Percentiles rank a stretch among this genome's conserved stretches.
Conservation (phyloP, 2,113 vertebrate species). For the Pseudonaja textilis region DNA sequence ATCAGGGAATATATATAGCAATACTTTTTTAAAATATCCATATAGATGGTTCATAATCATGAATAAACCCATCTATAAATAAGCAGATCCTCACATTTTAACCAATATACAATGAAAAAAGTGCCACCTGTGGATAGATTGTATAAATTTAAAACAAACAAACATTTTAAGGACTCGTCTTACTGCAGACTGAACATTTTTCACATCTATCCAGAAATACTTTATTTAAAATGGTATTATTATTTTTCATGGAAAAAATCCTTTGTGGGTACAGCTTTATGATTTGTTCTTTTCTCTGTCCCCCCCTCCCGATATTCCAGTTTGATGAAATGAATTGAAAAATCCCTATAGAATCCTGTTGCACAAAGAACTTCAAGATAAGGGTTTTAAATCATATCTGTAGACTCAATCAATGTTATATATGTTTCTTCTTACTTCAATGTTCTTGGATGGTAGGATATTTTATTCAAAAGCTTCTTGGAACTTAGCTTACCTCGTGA, state of each 20-base stretch:
- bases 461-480: background rate
- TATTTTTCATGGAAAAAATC: slow-evolving; percentile 44
- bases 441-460: slow-evolving; percentile 50
- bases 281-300: slow-evolving; percentile 55
- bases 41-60: background rate
- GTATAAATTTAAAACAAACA: background rate
- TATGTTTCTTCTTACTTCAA: slow-evolving; percentile 44
- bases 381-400: slow-evolving; percentile 51
- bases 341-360: slow-evolving; percentile 34
- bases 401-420: slow-evolving; percentile 32
- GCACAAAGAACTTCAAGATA: slow-evolving; percentile 57
- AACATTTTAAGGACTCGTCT: background rate
- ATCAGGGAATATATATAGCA: background rate
- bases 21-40: background rate
- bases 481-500: slow-evolving; percentile 84
- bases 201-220: slow-evolving; percentile 47
- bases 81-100: background rate
- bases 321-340: slow-evolving; percentile 49
- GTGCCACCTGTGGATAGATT: background rate
- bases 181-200: background rate
- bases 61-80: background rate
- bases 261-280: slow-evolving; percentile 30
- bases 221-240: slow-evolving; percentile 53
- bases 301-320: slow-evolving; percentile 16
- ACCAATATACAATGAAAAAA: background rate